These are phyloP conservation scores for Ciconia stormi DNA, from an alignment of 2,113 vertebrate genomes.

Conservation along the genomic window DNA sequence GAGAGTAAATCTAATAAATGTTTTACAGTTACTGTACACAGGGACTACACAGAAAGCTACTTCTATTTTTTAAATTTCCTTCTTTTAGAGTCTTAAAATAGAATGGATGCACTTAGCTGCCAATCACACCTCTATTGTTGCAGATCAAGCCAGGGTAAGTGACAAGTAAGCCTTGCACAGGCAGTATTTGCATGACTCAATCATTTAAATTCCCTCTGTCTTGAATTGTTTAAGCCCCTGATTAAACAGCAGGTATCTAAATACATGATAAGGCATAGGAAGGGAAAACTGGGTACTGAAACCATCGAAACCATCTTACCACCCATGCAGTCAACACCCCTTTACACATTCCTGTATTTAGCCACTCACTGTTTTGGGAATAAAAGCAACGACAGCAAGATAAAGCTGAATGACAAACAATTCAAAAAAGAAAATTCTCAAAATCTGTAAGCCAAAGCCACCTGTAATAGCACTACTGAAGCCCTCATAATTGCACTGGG, in stretches of 20 bases:
- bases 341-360: not conserved
- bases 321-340: not conserved
- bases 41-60: not conserved
- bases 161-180: not conserved
- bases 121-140: not conserved
- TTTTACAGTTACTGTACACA: not conserved
- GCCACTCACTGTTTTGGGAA: not conserved
- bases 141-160: not conserved
- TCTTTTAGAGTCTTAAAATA: not conserved
- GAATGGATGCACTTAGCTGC: not conserved
- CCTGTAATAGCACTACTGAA: not conserved
- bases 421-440: not conserved
- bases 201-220: not conserved
- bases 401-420: not conserved
- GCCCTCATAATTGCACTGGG: not conserved
- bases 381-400: not conserved
- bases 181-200: not conserved
- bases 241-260: not conserved
- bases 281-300: not conserved
- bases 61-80: not conserved
- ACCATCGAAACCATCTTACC: not conserved
- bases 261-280: not conserved
- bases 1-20: accelerated
- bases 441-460: not conserved
- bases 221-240: not conserved